These are phyloP conservation scores for Elachura formosa DNA, from an alignment of 2,113 vertebrate genomes.

Conservation along the genomic window DNA sequence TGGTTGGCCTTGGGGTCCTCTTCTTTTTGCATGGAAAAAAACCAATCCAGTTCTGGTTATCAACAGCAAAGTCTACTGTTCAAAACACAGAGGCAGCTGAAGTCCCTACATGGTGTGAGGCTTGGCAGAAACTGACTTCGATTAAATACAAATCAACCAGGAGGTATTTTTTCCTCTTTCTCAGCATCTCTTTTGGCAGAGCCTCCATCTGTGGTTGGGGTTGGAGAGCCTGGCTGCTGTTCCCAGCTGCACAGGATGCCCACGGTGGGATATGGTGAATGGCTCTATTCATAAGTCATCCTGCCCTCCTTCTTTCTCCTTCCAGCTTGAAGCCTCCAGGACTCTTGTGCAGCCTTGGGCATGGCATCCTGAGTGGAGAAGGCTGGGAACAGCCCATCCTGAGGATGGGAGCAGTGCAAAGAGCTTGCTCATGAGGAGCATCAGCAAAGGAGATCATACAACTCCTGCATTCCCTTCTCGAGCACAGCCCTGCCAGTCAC, in stretches of 20 bases:
- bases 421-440: not conserved
- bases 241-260: slow-evolving; percentile 28
- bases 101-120: not conserved
- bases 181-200: slow-evolving; percentile 43
- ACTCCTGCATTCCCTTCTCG: not conserved
- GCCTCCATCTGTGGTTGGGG: slow-evolving; percentile 11
- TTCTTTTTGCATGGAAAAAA: not conserved
- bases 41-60: not conserved
- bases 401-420: not conserved
- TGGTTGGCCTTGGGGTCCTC: not conserved
- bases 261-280: slow-evolving; percentile 62
- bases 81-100: not conserved
- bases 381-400: slow-evolving; percentile 5
- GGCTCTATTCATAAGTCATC: slow-evolving; percentile 62
- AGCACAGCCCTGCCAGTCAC: accelerated
- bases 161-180: slow-evolving; percentile 34
- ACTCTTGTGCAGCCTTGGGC: not conserved
- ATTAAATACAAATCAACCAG: slow-evolving; percentile 34
- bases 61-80: not conserved
- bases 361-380: not conserved
- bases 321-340: slow-evolving; percentile 1
- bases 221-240: not conserved
- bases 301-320: not conserved
- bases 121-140: not conserved
- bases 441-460: not conserved